Percentiles rank a stretch among this genome's conserved stretches.
Conservation (phyloP, 2,888 invertebrate genomes). For the Ectemnius lituratus region DNA sequence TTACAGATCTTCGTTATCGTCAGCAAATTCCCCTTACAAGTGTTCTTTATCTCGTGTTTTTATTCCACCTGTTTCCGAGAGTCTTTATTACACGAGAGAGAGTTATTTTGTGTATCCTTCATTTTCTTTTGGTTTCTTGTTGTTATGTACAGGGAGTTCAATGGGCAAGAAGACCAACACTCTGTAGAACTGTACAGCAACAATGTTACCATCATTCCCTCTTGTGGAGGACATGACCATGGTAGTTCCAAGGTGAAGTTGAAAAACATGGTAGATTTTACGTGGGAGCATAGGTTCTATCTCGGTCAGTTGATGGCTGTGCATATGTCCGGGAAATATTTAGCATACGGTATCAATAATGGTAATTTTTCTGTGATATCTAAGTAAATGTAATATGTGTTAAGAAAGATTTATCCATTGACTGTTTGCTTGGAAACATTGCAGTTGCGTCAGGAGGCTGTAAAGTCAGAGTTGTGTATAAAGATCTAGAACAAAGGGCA, state of each 20-base stretch:
- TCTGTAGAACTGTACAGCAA: constrained; percentile 81
- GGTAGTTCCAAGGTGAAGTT: constrained; percentile 95
- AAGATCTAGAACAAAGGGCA: constrained; percentile 86
- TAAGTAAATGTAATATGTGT: too few species aligned
- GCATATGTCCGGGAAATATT: constrained; percentile 89
- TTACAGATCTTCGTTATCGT: neutral
- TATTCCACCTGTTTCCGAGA: neutral
- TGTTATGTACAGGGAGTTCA: constrained; percentile 79
- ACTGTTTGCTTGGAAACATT: constrained; percentile 3
- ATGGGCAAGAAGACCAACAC: constrained; percentile 81
- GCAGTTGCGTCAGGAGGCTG: constrained; percentile 79
- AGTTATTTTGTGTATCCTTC: neutral
- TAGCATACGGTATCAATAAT: constrained; percentile 96
- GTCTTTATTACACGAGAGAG: too few species aligned
- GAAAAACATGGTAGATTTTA: constrained; percentile 93
- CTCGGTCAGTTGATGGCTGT: constrained; percentile 93
- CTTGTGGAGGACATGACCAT: constrained; percentile 86
- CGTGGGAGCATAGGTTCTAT: constrained; percentile 94
- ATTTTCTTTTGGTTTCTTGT: neutral
- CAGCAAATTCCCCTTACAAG: neutral
- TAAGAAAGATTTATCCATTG: neutral
- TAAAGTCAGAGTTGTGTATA: constrained; percentile 91
- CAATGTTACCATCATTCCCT: constrained; percentile 86
- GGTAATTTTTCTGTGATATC: constrained; percentile 46
- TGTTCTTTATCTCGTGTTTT: neutral